phyloP scores from a whole-genome alignment of 2,888 invertebrate species.

The Chrysotoxum bicinctum region DNA sequence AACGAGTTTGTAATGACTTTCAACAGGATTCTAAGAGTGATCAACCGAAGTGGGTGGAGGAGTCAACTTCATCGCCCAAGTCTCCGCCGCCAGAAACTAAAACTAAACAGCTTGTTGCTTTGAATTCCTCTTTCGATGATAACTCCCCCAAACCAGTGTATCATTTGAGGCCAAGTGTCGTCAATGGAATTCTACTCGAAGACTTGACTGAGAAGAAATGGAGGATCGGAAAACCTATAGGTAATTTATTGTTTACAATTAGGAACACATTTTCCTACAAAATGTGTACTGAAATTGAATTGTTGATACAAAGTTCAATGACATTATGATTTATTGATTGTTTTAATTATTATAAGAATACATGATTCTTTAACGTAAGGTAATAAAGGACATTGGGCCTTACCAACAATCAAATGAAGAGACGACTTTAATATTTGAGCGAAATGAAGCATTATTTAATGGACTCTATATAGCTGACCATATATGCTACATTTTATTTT shows the following conservation, averaged over 20 bases:
- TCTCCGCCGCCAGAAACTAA: slow-evolving; percentile 11
- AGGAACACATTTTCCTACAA: no score
- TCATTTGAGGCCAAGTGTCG: slow-evolving; percentile 82
- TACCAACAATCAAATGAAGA: no score
- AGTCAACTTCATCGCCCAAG: not conserved
- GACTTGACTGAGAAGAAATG: slow-evolving; percentile 92
- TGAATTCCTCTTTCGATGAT: slow-evolving; percentile 55
- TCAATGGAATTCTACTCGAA: slow-evolving; percentile 89
- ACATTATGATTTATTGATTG: no score
- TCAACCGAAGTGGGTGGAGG: slow-evolving; percentile 29
- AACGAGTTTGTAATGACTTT: slow-evolving; percentile 71
- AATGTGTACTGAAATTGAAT: not conserved
- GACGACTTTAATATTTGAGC: no score
- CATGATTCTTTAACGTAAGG: no score
- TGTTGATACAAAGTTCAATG: not conserved
- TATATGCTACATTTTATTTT: no score
- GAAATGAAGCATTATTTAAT: no score
- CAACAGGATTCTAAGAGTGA: slow-evolving; percentile 38
- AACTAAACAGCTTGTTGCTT: not conserved
- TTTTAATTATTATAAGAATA: no score
- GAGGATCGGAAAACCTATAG: slow-evolving; percentile 93
- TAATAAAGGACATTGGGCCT: no score
- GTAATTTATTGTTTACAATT: slow-evolving; percentile 80
- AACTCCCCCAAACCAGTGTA: slow-evolving; percentile 82
- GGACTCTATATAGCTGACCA: no score